These are phyloP conservation scores for Hirudo medicinalis DNA, from an alignment of 1,140 invertebrate genomes.

Conservation along the genomic window DNA sequence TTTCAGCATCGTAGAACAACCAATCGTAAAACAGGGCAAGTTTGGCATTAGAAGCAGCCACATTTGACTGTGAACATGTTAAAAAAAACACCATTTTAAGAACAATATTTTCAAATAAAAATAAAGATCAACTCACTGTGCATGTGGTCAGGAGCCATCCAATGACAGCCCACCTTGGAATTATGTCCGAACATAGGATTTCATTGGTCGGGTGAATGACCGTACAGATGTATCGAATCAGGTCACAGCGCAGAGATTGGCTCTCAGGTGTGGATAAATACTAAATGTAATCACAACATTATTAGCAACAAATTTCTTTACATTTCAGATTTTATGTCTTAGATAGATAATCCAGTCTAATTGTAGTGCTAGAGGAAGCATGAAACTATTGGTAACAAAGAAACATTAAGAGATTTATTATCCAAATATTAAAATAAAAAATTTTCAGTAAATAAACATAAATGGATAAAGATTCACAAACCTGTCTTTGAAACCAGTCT, in stretches of 20 bases:
- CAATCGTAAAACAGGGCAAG: conserved; percentile 92
- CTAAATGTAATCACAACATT: conserved; percentile 44
- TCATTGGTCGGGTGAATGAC: conserved; percentile 97
- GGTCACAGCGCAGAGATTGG: conserved; percentile 77
- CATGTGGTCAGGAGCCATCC: conserved; percentile 93
- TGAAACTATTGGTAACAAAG: too few species aligned
- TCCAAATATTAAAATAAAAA: not conserved
- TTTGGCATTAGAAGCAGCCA: conserved; percentile 86
- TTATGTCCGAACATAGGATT: conserved; percentile 89
- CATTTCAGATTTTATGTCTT: not conserved
- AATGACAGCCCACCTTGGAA: conserved; percentile 93
- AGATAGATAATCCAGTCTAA: too few species aligned
- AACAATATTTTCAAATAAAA: not conserved
- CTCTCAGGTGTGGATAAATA: conserved; percentile 93
- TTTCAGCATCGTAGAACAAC: conserved; percentile 85
- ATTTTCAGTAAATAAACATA: not conserved
- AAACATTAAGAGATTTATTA: too few species aligned
- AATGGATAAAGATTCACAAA: conserved; percentile 26
- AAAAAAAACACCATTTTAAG: not conserved
- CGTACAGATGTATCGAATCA: conserved; percentile 91
- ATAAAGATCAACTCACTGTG: conserved; percentile 48
- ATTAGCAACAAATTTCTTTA: conserved; percentile 20
- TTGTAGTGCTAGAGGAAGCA: too few species aligned
- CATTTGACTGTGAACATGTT: conserved; percentile 47
- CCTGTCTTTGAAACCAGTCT: conserved; percentile 88